Conservation (phyloP, 2,113 vertebrate species). For the Cinclus cinclus region DNA sequence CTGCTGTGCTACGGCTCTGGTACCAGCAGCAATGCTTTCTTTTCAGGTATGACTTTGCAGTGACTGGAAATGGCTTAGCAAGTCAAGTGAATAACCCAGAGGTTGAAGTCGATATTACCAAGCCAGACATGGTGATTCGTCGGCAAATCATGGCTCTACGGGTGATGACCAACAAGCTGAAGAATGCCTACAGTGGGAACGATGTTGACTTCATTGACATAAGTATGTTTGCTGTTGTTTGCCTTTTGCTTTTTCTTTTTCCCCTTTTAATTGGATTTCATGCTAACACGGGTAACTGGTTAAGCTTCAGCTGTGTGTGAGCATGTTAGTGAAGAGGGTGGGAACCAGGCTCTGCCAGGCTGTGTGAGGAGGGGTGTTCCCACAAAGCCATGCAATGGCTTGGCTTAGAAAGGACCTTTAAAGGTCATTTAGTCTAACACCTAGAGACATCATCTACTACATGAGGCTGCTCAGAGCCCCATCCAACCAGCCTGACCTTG, state of each 20-base stretch:
- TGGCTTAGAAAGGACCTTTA: not conserved
- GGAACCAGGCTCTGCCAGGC: accelerated
- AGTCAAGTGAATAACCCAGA: conserved; percentile 94
- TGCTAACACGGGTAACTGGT: not conserved
- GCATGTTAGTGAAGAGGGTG: not conserved
- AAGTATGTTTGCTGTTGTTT: conserved; percentile 72
- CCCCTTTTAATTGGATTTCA: not conserved
- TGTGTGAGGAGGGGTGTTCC: not conserved
- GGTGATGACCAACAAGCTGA: conserved; percentile 92
- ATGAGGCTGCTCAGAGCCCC: not conserved
- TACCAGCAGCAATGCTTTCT: not conserved
- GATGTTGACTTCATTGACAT: conserved; percentile 85
- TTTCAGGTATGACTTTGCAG: conserved; percentile 87
- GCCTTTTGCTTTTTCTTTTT: not conserved
- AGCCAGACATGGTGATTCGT: conserved; percentile 88
- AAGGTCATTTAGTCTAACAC: not conserved
- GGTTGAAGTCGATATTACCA: conserved; percentile 92
- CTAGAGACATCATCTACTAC: not conserved
- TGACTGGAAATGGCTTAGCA: conserved; percentile 91
- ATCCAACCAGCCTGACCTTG: not conserved
- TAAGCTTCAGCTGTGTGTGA: not conserved
- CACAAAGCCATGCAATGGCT: not conserved
- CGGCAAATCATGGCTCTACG: conserved; percentile 89
- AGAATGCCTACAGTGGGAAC: conserved; percentile 89
- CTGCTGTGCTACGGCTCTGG: accelerated